phyloP scores from a whole-genome alignment of 1,140 invertebrate species.

The Heliconius melpomene region DNA sequence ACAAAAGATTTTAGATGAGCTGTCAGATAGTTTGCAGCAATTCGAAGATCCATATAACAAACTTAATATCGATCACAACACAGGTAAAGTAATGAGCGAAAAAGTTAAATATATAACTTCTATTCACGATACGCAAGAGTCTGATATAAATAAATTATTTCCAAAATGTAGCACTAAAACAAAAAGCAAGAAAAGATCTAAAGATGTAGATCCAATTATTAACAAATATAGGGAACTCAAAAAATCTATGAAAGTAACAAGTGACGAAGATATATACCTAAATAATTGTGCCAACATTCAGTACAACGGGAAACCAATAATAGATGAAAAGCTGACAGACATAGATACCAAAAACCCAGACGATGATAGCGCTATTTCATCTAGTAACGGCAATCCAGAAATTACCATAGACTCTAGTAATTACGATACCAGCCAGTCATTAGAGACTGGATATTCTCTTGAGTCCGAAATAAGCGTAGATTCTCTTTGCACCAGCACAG shows the following conservation, averaged over 20 bases:
- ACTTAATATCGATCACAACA: conserved; percentile 47
- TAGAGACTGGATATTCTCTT: conserved; percentile 78
- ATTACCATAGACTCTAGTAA: conserved; percentile 77
- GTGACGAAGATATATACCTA: conserved; percentile 74
- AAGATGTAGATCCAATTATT: conserved; percentile 76
- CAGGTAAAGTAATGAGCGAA: conserved; percentile 78
- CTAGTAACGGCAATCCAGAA: conserved; percentile 79
- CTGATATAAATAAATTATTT: conserved; percentile 74
- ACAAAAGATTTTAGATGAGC: conserved; percentile 73
- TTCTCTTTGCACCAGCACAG: conserved; percentile 75
- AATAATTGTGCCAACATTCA: conserved; percentile 78
- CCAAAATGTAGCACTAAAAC: conserved; percentile 75
- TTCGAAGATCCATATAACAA: conserved; percentile 83
- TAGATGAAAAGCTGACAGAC: conserved; percentile 65
- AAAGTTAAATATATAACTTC: conserved; percentile 77
- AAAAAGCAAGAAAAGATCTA: conserved; percentile 76
- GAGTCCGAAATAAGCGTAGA: conserved; percentile 80
- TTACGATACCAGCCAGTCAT: conserved; percentile 76
- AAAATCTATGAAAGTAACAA: conserved; percentile 72
- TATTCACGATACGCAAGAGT: conserved; percentile 66
- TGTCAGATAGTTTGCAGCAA: conserved; percentile 78
- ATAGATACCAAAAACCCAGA: conserved; percentile 73
- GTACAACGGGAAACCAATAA: conserved; percentile 68
- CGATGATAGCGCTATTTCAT: conserved; percentile 77
- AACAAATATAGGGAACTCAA: conserved; percentile 77